Evolutionary conservation across 2,797 vertebrate genomes (phyloP).

Genomic region (Potorous gilbertii): DNA sequence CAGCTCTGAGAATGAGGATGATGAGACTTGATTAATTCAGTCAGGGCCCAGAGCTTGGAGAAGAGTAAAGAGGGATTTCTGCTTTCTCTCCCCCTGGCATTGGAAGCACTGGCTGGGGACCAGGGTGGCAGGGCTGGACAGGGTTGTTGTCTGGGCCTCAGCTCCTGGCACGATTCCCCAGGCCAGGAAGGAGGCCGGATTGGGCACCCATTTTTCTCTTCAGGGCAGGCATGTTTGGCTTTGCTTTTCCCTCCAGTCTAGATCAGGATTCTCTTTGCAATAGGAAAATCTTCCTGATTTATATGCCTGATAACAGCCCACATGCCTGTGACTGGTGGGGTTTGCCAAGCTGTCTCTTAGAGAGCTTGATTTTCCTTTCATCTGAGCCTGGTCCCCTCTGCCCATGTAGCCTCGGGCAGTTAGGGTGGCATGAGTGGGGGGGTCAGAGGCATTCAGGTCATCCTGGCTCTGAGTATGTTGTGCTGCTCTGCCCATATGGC

Average conservation of each 20-base stretch:
- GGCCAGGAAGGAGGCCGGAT: background rate
- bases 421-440: no score
- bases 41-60: background rate
- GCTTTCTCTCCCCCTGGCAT: background rate
- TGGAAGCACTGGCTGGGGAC: no score
- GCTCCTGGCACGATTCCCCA: no score
- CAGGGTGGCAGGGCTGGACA: rapidly evolving
- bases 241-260: no score
- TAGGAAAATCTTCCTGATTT: no score
- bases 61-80: background rate
- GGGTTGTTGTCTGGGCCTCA: background rate
- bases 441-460: no score
- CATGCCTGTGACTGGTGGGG: no score
- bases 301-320: no score
- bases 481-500: no score
- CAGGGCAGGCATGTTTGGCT: background rate
- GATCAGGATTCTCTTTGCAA: background rate
- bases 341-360: background rate
- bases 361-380: background rate
- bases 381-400: background rate
- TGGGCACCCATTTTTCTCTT: background rate
- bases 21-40: background rate
- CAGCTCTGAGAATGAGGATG: background rate
- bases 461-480: no score
- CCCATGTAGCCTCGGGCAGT: no score